Base-by-base conservation (phyloP, 2,797 vertebrate genomes). In the Xenops minutus region DNA sequence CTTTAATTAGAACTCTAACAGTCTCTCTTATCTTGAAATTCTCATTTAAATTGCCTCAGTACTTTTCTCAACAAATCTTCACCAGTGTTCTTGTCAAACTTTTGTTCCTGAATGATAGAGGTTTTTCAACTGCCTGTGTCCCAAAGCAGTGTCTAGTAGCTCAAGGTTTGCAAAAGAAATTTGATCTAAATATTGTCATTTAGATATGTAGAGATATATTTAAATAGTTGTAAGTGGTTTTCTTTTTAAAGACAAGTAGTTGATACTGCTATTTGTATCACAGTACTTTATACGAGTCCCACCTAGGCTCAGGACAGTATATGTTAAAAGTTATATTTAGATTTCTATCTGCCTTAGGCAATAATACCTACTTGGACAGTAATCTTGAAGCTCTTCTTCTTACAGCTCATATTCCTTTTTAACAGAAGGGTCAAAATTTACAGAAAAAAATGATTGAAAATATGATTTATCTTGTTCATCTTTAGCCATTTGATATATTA, bases 1-100 rank as follows among this genome's bases (percentile, higher is more conserved):
- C 68, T 96, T 96, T 96, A 96, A 97, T 97, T 97, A 96, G 92
- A 93, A 37, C 43, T 95, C 74, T 73, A 49, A 81, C 61, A 44
- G 61, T 78, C 66, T 91, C 80, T 88, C 52, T 56, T 63, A 76
- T 78, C 86, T 96, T 96, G 75, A 97, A 96, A 97, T 92, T 89
- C 83, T 95, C 86, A 88, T 97, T 96, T 97, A 92, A 97, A 84
- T 98, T 96, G 87, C 73, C 61, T 7, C 17, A 76, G 44, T 86
- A 64, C 59, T 92, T 97, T 95, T 84, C 71, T 95, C 84, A 93
- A 92, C 85, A 96, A 91, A 78, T 46, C 77, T 95, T 92, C 90
- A 58, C 46, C 69, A 89, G 46, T 92, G 83, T 95, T 94, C 88
- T 85, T 79, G 93, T 55, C 89, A 94, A 96, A 96, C 2, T 69